phyloP scores from a whole-genome alignment of 2,113 vertebrate genomes.

The Halichoerus grypus region DNA sequence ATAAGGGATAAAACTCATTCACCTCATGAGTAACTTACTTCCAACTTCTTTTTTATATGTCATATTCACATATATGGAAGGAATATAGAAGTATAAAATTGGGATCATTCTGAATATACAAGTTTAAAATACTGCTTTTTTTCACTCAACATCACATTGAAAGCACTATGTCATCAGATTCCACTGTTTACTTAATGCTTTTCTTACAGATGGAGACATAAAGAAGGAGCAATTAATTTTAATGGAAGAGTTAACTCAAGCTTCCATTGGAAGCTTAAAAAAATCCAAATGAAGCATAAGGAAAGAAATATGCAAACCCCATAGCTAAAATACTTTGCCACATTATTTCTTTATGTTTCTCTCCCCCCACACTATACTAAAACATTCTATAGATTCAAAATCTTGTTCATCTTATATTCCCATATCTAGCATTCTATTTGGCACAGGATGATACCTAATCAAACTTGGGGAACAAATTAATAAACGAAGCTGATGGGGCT shows the following conservation, averaged over 20 bases:
- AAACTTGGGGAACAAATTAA: neutral
- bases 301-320: neutral
- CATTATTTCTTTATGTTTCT: neutral
- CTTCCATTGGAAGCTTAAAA: neutral
- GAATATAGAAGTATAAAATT: neutral
- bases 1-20: neutral
- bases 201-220: neutral
- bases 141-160: neutral
- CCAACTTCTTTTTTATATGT: neutral
- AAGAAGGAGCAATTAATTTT: neutral
- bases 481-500: neutral
- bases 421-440: neutral
- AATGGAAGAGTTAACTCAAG: neutral
- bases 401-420: neutral
- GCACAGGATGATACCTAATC: neutral
- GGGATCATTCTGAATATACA: neutral
- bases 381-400: neutral
- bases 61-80: neutral
- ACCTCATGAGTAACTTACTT: neutral
- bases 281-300: slow-evolving; percentile 12
- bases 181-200: neutral
- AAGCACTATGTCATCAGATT: neutral
- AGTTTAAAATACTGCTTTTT: neutral
- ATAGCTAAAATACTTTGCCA: neutral
- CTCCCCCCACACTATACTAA: neutral